These are phyloP conservation scores for Emesis furor DNA, from an alignment of 2,888 invertebrate genomes.

Conservation along the genomic window DNA sequence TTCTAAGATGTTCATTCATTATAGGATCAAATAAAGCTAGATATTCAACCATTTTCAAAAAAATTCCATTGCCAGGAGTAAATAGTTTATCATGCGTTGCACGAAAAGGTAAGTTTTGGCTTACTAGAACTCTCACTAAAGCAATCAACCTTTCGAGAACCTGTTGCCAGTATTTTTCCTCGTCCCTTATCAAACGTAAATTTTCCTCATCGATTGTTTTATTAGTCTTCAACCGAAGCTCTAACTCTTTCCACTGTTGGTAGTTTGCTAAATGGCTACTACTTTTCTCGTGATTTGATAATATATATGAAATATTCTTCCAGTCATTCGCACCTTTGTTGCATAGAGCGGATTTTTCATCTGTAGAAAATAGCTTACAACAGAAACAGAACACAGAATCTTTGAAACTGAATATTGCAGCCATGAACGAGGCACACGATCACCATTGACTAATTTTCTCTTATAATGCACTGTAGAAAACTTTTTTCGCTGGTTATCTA, in stretches of 20 bases:
- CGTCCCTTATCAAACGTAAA: conserved; percentile 31
- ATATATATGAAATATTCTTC: conserved; percentile 50
- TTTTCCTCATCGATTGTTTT: conserved; percentile 56
- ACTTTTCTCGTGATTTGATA: conserved; percentile 54
- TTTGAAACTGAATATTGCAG: conserved; percentile 53
- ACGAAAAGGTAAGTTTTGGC: conserved; percentile 39
- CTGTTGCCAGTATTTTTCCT: conserved; percentile 44
- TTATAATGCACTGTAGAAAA: conserved; percentile 52
- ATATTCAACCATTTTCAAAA: conserved; percentile 47
- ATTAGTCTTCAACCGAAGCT: conserved; percentile 42
- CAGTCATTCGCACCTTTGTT: conserved; percentile 58
- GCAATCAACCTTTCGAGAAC: conserved; percentile 48
- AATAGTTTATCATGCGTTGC: conserved; percentile 43
- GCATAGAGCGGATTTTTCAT: conserved; percentile 33
- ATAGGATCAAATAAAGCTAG: conserved; percentile 42
- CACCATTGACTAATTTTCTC: conserved; percentile 51
- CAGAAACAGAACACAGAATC: conserved; percentile 57
- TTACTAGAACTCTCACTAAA: conserved; percentile 41
- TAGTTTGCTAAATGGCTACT: conserved; percentile 43
- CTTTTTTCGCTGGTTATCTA: conserved; percentile 54
- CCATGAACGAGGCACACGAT: conserved; percentile 48
- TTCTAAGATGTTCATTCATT: conserved; percentile 48
- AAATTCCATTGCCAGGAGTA: conserved; percentile 33
- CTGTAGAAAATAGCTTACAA: conserved; percentile 57
- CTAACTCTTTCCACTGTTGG: conserved; percentile 57